Base-by-base conservation (phyloP, 2,888 invertebrate species). In the Drosophila tripunctata region DNA sequence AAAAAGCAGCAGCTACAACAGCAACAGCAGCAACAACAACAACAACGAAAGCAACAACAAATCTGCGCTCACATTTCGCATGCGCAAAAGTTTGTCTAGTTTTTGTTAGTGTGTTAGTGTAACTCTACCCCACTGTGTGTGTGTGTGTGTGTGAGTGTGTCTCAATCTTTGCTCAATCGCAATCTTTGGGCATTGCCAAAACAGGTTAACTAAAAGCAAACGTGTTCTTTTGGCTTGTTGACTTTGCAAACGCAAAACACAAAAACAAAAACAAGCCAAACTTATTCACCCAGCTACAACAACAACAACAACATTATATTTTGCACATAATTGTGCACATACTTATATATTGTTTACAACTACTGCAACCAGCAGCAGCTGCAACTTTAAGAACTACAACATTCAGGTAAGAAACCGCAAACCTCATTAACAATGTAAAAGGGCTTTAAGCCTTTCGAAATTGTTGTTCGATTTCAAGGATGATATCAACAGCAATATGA, bases 131-230 rank as follows among this genome's bases (percentile, higher is more conserved):
- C 19, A 8, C 7, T 15, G 41, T 47, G 21, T 40, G 40, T 22
- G 38, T 47, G 30, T 55, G n/a, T 67, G 35, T 45, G 15, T 55
- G 55, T 44, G 43, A 52, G 44, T 21, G 24, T 75, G 75, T 58
- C 71, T 86, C 87, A 86, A 86, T 86, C 81, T 86, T 86, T 86
- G 78, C 81, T 82, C 87, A 82, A 82, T 86, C 81, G 78, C 84
- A 80, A 67, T 81, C 78, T 86, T 80, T 82, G 78, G 87, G 83
- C 80, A 85, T 69, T 85, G 74, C 86, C 74, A 70, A 80, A 81
- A 81, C 81, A 64, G 84, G 81, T 81, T 81, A 83, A 79, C 77
- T 79, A 62, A 86, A 82, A 75, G 87, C 78, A 82, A 82, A 82
- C 81, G 87, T 82, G 81, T 82, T 82, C 81, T 82, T 86, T 82